These are phyloP conservation scores for Dendrolimus houi DNA, from an alignment of 2,888 invertebrate genomes.

Conservation along the genomic window DNA sequence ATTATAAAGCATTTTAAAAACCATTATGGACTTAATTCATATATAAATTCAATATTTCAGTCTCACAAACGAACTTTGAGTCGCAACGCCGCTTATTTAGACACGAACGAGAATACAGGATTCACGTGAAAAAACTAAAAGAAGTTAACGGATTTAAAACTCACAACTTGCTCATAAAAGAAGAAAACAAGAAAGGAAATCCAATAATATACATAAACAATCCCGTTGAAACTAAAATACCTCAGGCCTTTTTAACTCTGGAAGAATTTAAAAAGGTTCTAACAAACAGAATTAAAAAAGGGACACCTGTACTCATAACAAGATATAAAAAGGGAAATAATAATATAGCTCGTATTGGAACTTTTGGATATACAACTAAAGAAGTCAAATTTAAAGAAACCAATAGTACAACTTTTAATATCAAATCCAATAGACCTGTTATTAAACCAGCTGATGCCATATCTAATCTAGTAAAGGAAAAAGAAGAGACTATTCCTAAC, in stretches of 20 bases:
- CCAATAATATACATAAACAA: constrained; percentile 53
- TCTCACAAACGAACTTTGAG: constrained; percentile 15
- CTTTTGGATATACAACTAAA: not conserved
- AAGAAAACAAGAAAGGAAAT: constrained; percentile 13
- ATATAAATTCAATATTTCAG: constrained; percentile 1
- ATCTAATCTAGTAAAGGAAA: not conserved
- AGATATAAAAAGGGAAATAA: not conserved
- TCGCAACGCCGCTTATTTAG: constrained; percentile 28
- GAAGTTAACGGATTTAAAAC: constrained; percentile 52
- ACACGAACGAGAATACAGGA: constrained; percentile 29
- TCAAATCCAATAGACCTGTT: too few relatives aligned
- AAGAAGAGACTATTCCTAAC: not conserved
- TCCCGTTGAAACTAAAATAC: constrained; percentile 52
- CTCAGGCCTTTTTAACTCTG: constrained; percentile 40
- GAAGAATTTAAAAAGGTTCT: constrained; percentile 45
- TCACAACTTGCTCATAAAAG: constrained; percentile 45
- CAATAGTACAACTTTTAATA: too few relatives aligned
- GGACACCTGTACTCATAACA: not conserved
- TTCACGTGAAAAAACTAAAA: constrained; percentile 48
- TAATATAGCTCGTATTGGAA: not conserved
- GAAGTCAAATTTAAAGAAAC: too few relatives aligned
- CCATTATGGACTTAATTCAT: too few relatives aligned
- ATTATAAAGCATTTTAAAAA: not conserved
- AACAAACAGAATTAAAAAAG: constrained; percentile 15
- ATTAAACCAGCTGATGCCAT: too few relatives aligned